Percentiles rank a stretch among this genome's conserved stretches.
These are phyloP conservation scores for Eira barbara DNA, from an alignment of 2,113 vertebrate species.

Conservation along the genomic window DNA sequence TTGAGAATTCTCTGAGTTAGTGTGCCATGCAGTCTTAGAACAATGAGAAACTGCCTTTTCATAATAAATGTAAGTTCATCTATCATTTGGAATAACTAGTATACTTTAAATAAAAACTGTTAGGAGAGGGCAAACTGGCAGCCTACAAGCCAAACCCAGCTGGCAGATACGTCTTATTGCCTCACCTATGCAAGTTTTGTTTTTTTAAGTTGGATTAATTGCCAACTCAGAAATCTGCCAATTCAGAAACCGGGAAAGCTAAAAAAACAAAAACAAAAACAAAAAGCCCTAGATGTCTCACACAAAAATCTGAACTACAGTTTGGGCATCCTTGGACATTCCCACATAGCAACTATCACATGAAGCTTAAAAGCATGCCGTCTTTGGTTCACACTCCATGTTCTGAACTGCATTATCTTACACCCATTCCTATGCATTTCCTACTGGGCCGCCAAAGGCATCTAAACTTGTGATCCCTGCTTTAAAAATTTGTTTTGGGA, in stretches of 20 bases:
- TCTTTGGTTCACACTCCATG: neutral
- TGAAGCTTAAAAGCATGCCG: neutral
- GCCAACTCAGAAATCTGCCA: neutral
- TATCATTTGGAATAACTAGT: neutral
- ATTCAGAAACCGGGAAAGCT: slow-evolving; percentile 21
- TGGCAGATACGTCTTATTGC: neutral
- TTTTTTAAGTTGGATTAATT: neutral
- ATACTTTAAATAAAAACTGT: neutral
- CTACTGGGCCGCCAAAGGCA: neutral
- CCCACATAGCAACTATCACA: neutral
- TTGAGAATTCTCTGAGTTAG: neutral
- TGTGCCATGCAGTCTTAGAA: neutral
- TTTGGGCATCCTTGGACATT: neutral
- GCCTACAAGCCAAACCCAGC: neutral
- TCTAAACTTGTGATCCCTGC: neutral
- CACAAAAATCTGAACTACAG: neutral
- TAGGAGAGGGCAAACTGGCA: neutral
- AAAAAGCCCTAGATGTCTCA: neutral
- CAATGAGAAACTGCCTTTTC: neutral
- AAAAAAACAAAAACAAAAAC: neutral
- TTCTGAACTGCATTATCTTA: neutral
- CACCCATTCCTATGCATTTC: neutral
- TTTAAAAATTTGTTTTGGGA: neutral
- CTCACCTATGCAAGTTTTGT: neutral
- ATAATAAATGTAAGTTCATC: neutral